phyloP scores from a whole-genome alignment of 2,113 vertebrate species.

The Oxyura jamaicensis region DNA sequence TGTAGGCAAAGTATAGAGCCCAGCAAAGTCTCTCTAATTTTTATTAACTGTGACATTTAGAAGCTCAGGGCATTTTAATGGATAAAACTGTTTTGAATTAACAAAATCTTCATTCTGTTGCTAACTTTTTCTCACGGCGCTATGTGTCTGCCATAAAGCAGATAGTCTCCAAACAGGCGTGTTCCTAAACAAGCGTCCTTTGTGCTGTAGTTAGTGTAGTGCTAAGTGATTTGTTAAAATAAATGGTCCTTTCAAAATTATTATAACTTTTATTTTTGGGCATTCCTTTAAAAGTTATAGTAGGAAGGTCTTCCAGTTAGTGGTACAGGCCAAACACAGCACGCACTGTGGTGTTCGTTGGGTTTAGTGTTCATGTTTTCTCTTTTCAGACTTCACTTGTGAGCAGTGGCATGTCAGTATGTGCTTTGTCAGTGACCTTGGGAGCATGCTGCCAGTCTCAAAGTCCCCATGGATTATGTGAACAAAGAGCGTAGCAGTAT shows the following conservation, averaged over 20 bases:
- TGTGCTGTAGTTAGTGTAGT: neutral
- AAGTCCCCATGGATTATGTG: neutral
- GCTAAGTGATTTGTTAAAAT: slow-evolving; percentile 16
- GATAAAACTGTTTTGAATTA: slow-evolving; percentile 49
- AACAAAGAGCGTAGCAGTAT: neutral
- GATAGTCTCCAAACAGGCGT: neutral
- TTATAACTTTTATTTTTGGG: slow-evolving; percentile 25
- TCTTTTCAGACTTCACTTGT: fast-evolving
- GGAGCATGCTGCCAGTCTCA: neutral
- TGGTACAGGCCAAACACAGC: neutral
- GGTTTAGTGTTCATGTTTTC: neutral
- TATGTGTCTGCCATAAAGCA: neutral
- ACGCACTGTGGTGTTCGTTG: fast-evolving
- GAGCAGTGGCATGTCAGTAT: neutral
- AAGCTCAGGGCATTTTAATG: slow-evolving; percentile 38
- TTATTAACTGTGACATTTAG: slow-evolving; percentile 60
- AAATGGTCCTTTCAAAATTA: neutral
- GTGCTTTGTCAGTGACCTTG: neutral
- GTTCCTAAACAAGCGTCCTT: slow-evolving; percentile 40
- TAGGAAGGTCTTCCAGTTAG: neutral
- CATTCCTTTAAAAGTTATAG: neutral
- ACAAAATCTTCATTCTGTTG: slow-evolving; percentile 48
- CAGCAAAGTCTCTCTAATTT: slow-evolving; percentile 30
- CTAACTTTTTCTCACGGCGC: slow-evolving; percentile 3
- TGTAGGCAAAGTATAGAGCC: slow-evolving; percentile 31